A percentile compares a stretch with the other conserved stretches of the same genome.
These are phyloP conservation scores for Onthophagus taurus DNA, from an alignment of 1,140 invertebrate genomes.

Conservation along the genomic window DNA sequence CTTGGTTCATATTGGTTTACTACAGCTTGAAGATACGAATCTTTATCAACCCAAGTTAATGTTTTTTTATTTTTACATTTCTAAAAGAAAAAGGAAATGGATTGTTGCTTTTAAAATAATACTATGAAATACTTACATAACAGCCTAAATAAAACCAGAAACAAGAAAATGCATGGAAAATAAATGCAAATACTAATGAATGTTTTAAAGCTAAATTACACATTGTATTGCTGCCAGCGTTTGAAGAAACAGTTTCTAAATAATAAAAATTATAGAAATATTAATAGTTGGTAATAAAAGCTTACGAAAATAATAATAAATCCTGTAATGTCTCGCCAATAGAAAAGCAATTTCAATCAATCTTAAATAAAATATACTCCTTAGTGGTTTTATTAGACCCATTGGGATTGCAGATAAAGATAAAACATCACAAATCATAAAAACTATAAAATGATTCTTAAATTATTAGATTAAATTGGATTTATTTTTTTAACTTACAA, in stretches of 20 bases:
- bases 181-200: not conserved
- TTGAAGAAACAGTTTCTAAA: not conserved
- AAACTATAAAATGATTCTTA: not conserved
- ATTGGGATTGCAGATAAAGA: not conserved
- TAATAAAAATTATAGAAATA: not conserved
- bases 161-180: not conserved
- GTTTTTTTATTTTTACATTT: not conserved
- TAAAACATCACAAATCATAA: not conserved
- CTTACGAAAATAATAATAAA: slow-evolving; percentile 1
- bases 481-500: too few species aligned
- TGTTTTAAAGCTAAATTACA: not conserved
- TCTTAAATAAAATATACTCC: not conserved
- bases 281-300: not conserved
- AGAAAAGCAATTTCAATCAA: not conserved
- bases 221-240: not conserved
- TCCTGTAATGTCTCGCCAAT: not conserved
- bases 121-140: not conserved
- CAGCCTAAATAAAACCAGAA: not conserved
- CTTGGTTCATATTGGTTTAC: not conserved
- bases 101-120: not conserved
- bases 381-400: not conserved
- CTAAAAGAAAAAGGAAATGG: not conserved
- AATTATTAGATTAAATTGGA: too few species aligned
- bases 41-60: slow-evolving; percentile 6
- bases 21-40: not conserved